These are phyloP conservation scores for Dexiosoma caninum DNA, from an alignment of 2,888 invertebrate genomes.

Conservation along the genomic window DNA sequence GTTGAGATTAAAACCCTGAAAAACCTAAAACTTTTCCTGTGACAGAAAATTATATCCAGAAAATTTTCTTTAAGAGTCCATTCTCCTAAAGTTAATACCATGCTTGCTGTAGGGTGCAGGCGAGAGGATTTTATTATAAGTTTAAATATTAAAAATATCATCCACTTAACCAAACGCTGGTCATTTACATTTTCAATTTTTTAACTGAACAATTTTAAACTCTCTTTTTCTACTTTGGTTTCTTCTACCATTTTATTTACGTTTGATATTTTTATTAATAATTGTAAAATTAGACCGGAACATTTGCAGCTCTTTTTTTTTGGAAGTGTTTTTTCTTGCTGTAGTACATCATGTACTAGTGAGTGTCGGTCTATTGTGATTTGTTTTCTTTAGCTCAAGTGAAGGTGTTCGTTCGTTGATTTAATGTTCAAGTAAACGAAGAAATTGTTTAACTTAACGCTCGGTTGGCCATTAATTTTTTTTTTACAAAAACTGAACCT, in stretches of 20 bases:
- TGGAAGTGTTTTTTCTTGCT: neutral
- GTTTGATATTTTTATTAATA: slow-evolving; percentile 70
- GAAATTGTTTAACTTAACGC: slow-evolving; percentile 54
- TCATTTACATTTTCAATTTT: slow-evolving; percentile 26
- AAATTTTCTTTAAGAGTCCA: no score
- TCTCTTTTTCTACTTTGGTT: neutral
- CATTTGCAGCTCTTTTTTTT: slow-evolving; percentile 65
- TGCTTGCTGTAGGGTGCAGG: neutral
- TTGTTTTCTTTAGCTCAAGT: neutral
- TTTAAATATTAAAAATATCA: neutral
- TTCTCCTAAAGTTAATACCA: no score
- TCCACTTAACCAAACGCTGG: slow-evolving; percentile 15
- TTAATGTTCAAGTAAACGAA: slow-evolving; percentile 4
- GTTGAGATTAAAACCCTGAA: no score
- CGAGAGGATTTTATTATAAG: no score
- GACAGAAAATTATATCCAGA: no score
- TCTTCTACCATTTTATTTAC: slow-evolving; percentile 19
- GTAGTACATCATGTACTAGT: slow-evolving; percentile 2
- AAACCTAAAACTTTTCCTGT: no score
- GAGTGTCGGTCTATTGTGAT: slow-evolving; percentile 5
- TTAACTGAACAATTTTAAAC: neutral
- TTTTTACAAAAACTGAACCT: neutral
- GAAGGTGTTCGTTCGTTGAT: slow-evolving; percentile 6
- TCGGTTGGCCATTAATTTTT: slow-evolving; percentile 47
- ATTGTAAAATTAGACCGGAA: slow-evolving; percentile 76